A percentile compares a stretch with the other conserved stretches of the same genome.
Evolutionary conservation across 2,797 vertebrate species (phyloP).

Genomic region (Sebastes nivosus): DNA sequence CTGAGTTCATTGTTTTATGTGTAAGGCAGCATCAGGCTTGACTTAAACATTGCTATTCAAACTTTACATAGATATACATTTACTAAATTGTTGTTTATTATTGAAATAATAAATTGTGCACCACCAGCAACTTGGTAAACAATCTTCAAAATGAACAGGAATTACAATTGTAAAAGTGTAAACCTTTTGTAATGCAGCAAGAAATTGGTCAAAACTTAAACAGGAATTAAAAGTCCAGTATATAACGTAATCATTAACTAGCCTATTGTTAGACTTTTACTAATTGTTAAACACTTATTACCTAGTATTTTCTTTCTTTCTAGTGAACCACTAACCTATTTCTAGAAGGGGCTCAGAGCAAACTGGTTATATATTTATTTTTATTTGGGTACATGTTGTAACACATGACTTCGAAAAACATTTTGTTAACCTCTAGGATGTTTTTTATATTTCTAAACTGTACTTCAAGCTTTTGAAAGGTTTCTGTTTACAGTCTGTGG

Average conservation of each 20-base stretch:
- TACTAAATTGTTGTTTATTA: too few relatives aligned
- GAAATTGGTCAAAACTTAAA: too few relatives aligned
- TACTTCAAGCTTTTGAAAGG: neutral
- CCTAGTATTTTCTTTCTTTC: neutral
- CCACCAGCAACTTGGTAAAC: too few relatives aligned
- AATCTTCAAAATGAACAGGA: too few relatives aligned
- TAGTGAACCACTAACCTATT: neutral
- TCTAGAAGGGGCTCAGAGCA: neutral
- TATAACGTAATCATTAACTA: neutral
- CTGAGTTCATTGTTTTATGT: too few relatives aligned
- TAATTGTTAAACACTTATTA: neutral
- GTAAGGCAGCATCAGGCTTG: too few relatives aligned
- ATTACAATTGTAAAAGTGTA: too few relatives aligned
- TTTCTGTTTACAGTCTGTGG: neutral
- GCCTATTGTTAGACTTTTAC: neutral
- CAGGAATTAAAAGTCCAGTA: too few relatives aligned
- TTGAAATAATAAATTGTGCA: too few relatives aligned
- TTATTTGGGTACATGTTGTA: neutral
- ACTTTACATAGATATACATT: too few relatives aligned
- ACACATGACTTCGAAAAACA: neutral
- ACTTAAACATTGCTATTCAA: too few relatives aligned
- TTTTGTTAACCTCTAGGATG: neutral
- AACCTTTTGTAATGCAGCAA: too few relatives aligned
- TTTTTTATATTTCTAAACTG: neutral
- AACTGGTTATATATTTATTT: neutral